Base-by-base conservation (phyloP, 2,797 vertebrate genomes). In the Cossypha niveicapilla region DNA sequence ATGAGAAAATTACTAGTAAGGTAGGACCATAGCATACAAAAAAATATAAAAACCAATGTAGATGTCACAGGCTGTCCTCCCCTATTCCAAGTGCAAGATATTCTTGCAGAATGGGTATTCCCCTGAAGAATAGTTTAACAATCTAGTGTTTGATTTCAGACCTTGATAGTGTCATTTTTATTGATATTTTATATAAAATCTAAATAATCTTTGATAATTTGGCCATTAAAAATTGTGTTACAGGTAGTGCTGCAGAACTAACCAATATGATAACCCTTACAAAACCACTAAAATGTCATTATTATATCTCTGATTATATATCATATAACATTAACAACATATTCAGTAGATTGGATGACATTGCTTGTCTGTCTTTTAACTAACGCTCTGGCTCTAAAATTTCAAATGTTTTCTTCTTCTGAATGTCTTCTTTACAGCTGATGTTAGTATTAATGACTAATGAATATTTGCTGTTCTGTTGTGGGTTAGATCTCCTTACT, bases 401-500 rank as follows among this genome's bases (percentile, higher is more conserved):
- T 50, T 74, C 34, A 73, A 48, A 50, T 71, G 45, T 90, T 90
- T 65, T 63, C 51, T 75, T 13, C n/a, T 71, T 51, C 30, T 76
- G 24, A 65, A 30, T 90, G 7, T 48, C 34, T 39, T 57, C 47
- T 53, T 41, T 42, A 30, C 30, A 63, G 47, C 27, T 78, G 17
- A 30, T 62, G 18, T 80, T 92, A 72, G 6, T 80, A 22, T 75
- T 88, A 85, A 50, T 75, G 68, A 83, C 77, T 97, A 93, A 91
- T 35, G 68, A 45, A 24, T 51, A 30, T 95, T 94, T 97, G n/a
- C 92, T 88, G 15, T 95, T 97, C 83, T 96, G 58, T 97, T 96
- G 70, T 96, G 95, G 77, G 65, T 14, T 95, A 99, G 99, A 99
- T 99, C 96, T 99, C 99, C 47, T 95, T 99, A 96, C 91, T 99